Conservation (phyloP, 2,113 vertebrate genomes). For the Sander vitreus region DNA sequence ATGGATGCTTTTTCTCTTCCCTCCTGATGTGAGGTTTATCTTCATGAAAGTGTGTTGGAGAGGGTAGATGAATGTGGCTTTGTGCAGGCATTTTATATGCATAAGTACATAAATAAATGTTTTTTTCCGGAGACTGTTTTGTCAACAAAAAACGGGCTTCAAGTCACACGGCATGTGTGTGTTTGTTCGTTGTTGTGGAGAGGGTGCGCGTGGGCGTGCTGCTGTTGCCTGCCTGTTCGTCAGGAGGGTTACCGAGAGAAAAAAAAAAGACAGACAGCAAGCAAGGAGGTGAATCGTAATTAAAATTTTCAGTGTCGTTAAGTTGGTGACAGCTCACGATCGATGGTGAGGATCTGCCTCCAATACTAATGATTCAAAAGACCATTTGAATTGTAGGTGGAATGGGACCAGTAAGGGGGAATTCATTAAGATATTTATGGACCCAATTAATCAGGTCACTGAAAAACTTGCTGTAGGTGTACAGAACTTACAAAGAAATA, state of each 20-base stretch:
- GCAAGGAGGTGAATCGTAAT: conserved; percentile 77
- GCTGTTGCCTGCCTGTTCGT: conserved; percentile 23
- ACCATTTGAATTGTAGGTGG: conserved; percentile 68
- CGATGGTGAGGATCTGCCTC: conserved; percentile 76
- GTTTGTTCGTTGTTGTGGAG: conserved; percentile 30
- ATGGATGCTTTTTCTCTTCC: conserved; percentile 39
- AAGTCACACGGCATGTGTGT: conserved; percentile 27
- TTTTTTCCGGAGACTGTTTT: conserved; percentile 34
- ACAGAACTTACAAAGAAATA: conserved; percentile 32
- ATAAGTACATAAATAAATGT: conserved; percentile 27
- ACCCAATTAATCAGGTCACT: conserved; percentile 80
- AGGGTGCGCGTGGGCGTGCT: neutral
- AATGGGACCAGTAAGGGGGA: conserved; percentile 62
- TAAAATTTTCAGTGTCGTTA: conserved; percentile 82
- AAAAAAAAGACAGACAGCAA: conserved; percentile 62
- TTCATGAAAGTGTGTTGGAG: conserved; percentile 7
- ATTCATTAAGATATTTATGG: conserved; percentile 83
- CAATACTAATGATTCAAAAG: conserved; percentile 73
- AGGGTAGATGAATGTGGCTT: conserved; percentile 38
- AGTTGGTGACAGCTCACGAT: conserved; percentile 80
- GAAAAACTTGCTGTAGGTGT: conserved; percentile 64
- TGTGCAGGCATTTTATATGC: conserved; percentile 22
- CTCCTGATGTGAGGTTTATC: conserved; percentile 41
- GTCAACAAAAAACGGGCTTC: conserved; percentile 44
- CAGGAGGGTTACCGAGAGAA: conserved; percentile 19